Evolutionary conservation across 2,888 invertebrate genomes (phyloP).

Genomic region (Coremacera marginata): DNA sequence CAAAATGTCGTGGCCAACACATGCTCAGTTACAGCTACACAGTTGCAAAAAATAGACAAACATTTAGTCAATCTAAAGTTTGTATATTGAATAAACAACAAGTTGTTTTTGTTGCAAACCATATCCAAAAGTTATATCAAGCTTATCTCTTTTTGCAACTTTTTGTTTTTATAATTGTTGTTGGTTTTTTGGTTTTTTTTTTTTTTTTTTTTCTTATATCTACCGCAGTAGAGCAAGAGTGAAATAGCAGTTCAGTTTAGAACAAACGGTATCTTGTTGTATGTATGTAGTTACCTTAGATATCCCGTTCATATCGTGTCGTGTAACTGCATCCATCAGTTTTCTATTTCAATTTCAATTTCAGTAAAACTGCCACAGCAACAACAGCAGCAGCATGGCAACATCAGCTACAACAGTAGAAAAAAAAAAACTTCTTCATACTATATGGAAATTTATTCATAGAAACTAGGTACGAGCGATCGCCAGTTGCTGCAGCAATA

Average conservation of each 20-base stretch:
- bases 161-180: no score
- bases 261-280: no score
- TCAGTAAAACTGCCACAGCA: constrained; percentile 18
- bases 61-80: neutral
- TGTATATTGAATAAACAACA: neutral
- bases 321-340: constrained; percentile 39
- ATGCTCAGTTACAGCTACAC: constrained; percentile 51
- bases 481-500: constrained; percentile 3
- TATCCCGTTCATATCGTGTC: neutral
- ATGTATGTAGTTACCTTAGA: no score
- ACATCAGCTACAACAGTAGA: constrained; percentile 18
- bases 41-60: neutral
- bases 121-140: neutral
- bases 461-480: constrained; percentile 61
- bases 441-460: constrained; percentile 68
- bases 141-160: no score
- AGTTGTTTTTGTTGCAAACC: neutral
- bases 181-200: no score
- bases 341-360: constrained; percentile 36
- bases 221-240: no score
- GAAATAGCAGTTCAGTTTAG: no score
- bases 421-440: constrained; percentile 32
- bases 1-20: constrained; percentile 68
- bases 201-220: no score
- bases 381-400: neutral